Conservation (phyloP, 2,797 vertebrate species). For the Synanceia verrucosa region DNA sequence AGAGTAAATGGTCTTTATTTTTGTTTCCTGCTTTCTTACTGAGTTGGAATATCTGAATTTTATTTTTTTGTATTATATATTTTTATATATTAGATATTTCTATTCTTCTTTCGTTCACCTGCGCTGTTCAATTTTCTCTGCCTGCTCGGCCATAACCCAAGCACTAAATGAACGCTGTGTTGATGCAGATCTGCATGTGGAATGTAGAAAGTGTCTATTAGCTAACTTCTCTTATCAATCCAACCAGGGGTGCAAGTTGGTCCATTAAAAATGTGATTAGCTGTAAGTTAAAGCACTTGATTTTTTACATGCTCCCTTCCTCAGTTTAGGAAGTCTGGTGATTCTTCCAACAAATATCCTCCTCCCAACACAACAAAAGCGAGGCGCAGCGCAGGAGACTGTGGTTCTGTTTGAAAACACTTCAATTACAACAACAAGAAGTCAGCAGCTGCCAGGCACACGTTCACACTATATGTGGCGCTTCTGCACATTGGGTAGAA, state of each 20-base stretch:
- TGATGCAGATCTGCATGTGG: too few relatives aligned
- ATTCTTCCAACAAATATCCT: slow-evolving; percentile 5
- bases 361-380: background rate
- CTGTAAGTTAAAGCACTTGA: background rate
- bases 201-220: background rate
- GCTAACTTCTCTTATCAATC: background rate
- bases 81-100: too few relatives aligned
- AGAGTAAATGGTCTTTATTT: background rate
- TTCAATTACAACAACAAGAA: slow-evolving; percentile 9
- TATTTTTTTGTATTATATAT: too few relatives aligned
- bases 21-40: background rate
- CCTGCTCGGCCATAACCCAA: background rate
- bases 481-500: slow-evolving; percentile 20
- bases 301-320: background rate
- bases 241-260: background rate
- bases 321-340: background rate
- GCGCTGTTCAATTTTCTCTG: background rate
- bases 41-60: background rate
- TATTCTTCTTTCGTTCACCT: background rate
- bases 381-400: background rate
- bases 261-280: background rate
- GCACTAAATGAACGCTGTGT: too few relatives aligned
- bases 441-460: slow-evolving; percentile 1
- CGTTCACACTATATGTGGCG: background rate
- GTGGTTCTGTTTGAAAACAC: slow-evolving; percentile 26